Conservation (phyloP, 2,113 vertebrate genomes). For the Canis aureus region DNA sequence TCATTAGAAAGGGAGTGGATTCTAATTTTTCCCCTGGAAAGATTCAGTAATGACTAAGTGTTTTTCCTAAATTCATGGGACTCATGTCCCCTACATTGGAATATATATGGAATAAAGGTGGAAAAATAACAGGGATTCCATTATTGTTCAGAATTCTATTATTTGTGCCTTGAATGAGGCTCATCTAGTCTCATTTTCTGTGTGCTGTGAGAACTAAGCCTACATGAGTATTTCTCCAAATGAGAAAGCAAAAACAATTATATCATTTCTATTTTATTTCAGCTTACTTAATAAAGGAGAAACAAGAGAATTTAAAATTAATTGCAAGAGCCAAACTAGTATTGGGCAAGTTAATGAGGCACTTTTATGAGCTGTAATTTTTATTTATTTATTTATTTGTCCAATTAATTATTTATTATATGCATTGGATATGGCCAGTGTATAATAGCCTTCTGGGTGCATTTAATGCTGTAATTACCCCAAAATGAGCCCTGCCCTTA, state of each 20-base stretch:
- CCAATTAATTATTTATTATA: conserved; percentile 82
- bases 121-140: background rate
- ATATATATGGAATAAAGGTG: background rate
- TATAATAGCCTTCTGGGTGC: conserved; percentile 75
- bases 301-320: conserved; percentile 82
- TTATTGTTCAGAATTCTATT: conserved; percentile 41
- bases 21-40: background rate
- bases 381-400: conserved; percentile 84
- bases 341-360: conserved; percentile 78
- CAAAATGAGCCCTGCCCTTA: conserved; percentile 68
- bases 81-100: background rate
- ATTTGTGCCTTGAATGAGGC: background rate
- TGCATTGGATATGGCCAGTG: conserved; percentile 59
- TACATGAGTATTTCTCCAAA: conserved; percentile 70
- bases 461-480: conserved; percentile 76
- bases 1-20: background rate
- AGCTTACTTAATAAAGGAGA: conserved; percentile 80
- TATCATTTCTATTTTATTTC: conserved; percentile 80
- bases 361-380: conserved; percentile 80
- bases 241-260: conserved; percentile 80
- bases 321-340: conserved; percentile 75
- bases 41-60: background rate
- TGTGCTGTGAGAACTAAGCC: conserved; percentile 61
- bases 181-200: conserved; percentile 52
- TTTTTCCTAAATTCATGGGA: conserved; percentile 24